Percentiles rank a stretch among this genome's conserved stretches.
phyloP scores from a whole-genome alignment of 2,113 vertebrate species.

The Oncorhynchus masou region DNA sequence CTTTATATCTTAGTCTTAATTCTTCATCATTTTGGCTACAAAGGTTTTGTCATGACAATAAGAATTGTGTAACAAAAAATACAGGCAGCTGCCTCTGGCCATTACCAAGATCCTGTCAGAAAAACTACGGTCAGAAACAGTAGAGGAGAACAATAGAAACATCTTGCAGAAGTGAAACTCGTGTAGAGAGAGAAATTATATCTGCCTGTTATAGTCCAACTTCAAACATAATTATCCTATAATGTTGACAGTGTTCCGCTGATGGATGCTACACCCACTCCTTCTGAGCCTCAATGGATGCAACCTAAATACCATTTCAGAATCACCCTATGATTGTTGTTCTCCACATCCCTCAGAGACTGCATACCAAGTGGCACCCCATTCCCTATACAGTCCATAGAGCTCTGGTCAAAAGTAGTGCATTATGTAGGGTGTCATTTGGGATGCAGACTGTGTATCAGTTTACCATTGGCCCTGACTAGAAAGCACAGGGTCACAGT shows the following conservation, averaged over 20 bases:
- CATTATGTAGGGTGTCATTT: too few relatives aligned
- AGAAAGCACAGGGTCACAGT: background rate
- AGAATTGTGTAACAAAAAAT: too few relatives aligned
- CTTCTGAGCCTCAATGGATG: background rate
- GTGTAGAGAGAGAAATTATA: background rate
- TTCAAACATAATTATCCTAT: background rate
- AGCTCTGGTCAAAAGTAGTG: too few relatives aligned
- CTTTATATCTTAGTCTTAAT: too few relatives aligned
- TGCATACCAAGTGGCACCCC: too few relatives aligned
- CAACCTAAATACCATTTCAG: too few relatives aligned
- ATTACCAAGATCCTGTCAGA: background rate
- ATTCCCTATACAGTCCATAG: too few relatives aligned
- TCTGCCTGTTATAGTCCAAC: background rate
- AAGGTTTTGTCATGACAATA: too few relatives aligned
- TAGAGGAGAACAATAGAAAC: background rate
- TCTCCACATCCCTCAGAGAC: background rate
- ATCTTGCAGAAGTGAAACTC: background rate
- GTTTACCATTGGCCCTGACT: background rate
- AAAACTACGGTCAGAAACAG: background rate
- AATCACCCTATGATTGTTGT: background rate
- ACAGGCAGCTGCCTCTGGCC: background rate
- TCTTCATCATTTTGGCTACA: too few relatives aligned
- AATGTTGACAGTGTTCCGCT: background rate
- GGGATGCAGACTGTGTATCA: background rate
- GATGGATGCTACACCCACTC: background rate